Conservation (phyloP, 2,888 invertebrate genomes). For the Hyposoter dolosus region DNA sequence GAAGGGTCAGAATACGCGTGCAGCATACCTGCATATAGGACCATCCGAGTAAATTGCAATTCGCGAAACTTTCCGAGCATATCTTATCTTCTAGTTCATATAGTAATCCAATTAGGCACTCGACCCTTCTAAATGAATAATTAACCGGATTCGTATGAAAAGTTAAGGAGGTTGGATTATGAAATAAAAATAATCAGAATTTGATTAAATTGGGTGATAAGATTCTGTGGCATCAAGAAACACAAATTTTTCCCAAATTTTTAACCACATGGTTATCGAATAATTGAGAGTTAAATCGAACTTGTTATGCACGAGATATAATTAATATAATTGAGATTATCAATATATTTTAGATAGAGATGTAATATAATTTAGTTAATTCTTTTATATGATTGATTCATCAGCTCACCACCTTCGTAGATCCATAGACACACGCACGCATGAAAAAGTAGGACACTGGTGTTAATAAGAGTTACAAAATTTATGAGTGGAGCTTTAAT, state of each 20-base stretch:
- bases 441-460: not conserved
- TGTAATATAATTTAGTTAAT: not conserved
- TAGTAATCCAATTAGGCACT: not conserved
- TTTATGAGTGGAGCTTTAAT: not conserved
- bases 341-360: too few relatives aligned
- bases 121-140: not conserved
- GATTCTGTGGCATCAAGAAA: too few relatives aligned
- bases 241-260: too few relatives aligned
- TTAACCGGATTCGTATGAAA: not conserved
- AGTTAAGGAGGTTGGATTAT: too few relatives aligned
- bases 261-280: too few relatives aligned
- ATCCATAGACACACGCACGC: not conserved
- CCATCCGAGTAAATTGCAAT: not conserved
- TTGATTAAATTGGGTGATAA: too few relatives aligned
- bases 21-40: constrained; percentile 56
- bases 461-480: not conserved
- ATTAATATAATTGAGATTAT: too few relatives aligned
- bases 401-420: not conserved
- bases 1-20: constrained; percentile 66
- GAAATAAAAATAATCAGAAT: too few relatives aligned
- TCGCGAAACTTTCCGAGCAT: not conserved
- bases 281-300: too few relatives aligned
- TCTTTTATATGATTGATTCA: not conserved
- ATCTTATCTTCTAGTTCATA: not conserved
- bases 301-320: too few relatives aligned